Percentiles rank a stretch among this genome's conserved stretches.
These are phyloP conservation scores for Sebastolobus alascanus DNA, from an alignment of 2,797 vertebrate species.

Conservation along the genomic window DNA sequence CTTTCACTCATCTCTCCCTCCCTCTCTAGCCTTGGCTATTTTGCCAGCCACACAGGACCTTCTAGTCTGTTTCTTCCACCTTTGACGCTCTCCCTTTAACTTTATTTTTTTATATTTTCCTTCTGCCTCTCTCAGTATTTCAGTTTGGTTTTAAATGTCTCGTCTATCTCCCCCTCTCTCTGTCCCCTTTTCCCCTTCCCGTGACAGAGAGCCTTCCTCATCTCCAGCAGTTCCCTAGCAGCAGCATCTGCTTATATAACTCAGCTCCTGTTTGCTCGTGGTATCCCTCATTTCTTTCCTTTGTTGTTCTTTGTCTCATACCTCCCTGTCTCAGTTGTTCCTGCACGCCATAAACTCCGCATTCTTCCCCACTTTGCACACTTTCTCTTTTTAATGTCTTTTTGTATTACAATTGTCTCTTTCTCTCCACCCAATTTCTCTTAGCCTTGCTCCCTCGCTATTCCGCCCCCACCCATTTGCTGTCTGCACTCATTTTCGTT, in stretches of 20 bases:
- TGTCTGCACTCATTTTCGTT: slow-evolving; percentile 72
- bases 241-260: slow-evolving; percentile 86
- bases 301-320: slow-evolving; percentile 59
- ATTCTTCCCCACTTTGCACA: slow-evolving; percentile 41
- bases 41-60: slow-evolving; percentile 30
- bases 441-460: slow-evolving; percentile 40
- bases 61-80: slow-evolving; percentile 21
- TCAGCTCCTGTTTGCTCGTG: slow-evolving; percentile 73
- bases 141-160: slow-evolving; percentile 45
- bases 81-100: not conserved
- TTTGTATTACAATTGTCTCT: slow-evolving; percentile 65
- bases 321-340: slow-evolving; percentile 56
- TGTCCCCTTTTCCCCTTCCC: slow-evolving; percentile 48
- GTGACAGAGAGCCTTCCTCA: slow-evolving; percentile 78
- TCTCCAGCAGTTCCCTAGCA: slow-evolving; percentile 73
- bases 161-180: slow-evolving; percentile 39
- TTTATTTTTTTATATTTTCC: slow-evolving; percentile 24
- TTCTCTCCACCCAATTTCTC: slow-evolving; percentile 46
- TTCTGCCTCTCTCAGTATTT: slow-evolving; percentile 35
- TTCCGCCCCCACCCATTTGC: slow-evolving; percentile 61
- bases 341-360: slow-evolving; percentile 24
- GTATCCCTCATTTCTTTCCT: slow-evolving; percentile 61
- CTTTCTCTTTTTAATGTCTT: slow-evolving; percentile 63
- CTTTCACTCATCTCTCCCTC: slow-evolving; percentile 13
- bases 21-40: slow-evolving; percentile 16